A percentile compares a stretch with the other conserved stretches of the same genome.
Conservation (phyloP, 2,113 vertebrate genomes). For the Xiphophorus maculatus region DNA sequence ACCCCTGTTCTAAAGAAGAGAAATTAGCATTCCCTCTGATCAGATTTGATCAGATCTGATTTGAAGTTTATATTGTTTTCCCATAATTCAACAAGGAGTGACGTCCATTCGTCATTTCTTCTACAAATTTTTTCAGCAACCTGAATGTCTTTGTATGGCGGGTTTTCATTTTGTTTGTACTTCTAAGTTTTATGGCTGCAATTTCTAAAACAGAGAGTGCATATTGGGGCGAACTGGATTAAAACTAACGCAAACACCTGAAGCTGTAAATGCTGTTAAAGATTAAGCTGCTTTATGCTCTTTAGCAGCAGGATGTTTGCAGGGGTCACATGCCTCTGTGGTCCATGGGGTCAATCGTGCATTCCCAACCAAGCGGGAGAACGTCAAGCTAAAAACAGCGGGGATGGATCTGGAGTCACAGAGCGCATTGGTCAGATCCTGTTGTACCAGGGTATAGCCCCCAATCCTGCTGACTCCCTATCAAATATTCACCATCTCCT, state of each 20-base stretch:
- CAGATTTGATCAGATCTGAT: no score
- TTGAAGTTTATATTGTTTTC: no score
- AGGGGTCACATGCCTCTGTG: background rate
- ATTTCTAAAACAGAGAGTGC: no score
- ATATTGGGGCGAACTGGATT: slow-evolving; percentile 43
- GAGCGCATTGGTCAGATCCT: slow-evolving; percentile 41
- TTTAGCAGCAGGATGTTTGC: background rate
- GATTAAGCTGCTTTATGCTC: background rate
- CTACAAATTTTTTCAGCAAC: no score
- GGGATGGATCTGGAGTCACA: slow-evolving; percentile 7
- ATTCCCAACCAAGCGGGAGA: slow-evolving; percentile 12
- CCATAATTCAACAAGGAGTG: no score
- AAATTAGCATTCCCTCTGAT: no score
- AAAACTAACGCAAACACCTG: background rate
- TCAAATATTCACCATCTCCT: slow-evolving; percentile 74
- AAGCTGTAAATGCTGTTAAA: background rate
- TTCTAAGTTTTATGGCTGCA: no score
- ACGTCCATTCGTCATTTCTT: no score
- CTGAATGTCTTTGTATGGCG: no score
- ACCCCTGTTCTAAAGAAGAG: no score
- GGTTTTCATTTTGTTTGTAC: no score
- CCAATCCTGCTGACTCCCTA: slow-evolving; percentile 55
- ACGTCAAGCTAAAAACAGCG: background rate
- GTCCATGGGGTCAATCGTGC: slow-evolving; percentile 2
- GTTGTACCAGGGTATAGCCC: slow-evolving; percentile 31